Percentiles rank a stretch among this genome's conserved stretches.
phyloP scores from a whole-genome alignment of 2,113 vertebrate genomes.

The Bombycilla garrulus region DNA sequence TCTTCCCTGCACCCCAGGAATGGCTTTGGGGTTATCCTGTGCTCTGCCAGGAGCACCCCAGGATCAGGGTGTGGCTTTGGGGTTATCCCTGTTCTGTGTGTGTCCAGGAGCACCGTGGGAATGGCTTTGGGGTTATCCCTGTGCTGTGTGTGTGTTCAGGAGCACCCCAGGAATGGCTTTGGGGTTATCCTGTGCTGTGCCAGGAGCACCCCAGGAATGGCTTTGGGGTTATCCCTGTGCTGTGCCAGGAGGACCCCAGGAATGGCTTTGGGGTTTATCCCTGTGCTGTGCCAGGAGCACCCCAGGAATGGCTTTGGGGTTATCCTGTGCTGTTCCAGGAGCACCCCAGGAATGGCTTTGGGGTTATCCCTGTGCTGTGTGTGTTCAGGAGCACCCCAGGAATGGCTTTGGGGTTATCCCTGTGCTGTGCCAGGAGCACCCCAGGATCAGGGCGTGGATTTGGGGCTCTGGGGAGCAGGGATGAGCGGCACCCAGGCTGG shows the following conservation, averaged over 20 bases:
- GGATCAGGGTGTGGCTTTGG: background rate
- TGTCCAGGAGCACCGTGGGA: background rate
- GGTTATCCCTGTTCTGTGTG: background rate
- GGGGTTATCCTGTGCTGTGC: background rate
- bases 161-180: background rate
- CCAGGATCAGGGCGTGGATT: background rate
- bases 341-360: background rate
- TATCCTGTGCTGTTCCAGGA: background rate
- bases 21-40: background rate
- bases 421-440: background rate
- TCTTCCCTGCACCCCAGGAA: too few relatives aligned
- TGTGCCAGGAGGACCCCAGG: background rate
- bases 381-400: too few relatives aligned
- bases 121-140: background rate
- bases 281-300: background rate
- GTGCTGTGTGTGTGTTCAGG: background rate
- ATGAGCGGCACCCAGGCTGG: rapidly evolving
- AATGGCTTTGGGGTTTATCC: background rate
- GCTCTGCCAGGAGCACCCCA: background rate
- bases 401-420: background rate
- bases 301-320: background rate
- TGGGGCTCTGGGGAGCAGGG: background rate
- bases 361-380: background rate
- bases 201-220: background rate
- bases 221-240: background rate